Evolutionary conservation across 2,888 invertebrate genomes (phyloP).

Genomic region (Therioaphis trifolii): DNA sequence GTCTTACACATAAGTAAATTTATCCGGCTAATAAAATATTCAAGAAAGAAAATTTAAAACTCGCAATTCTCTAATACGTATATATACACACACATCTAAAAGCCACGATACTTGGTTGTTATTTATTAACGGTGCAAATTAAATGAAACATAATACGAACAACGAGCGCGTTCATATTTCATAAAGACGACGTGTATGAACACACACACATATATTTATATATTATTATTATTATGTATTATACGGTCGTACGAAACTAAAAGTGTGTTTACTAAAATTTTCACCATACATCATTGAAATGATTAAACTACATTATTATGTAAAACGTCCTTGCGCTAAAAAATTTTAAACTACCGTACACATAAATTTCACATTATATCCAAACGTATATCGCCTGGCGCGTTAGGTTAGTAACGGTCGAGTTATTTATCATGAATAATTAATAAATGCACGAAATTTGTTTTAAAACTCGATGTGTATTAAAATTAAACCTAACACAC

Average conservation of each 20-base stretch:
- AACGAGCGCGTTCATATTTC: background rate
- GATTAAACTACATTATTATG: background rate
- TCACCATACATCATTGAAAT: conserved; percentile 1
- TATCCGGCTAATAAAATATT: too few species aligned
- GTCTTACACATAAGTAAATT: background rate
- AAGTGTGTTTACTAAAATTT: background rate
- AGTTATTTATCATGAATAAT: background rate
- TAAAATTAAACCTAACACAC: too few species aligned
- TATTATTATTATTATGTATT: too few species aligned
- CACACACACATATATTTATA: too few species aligned
- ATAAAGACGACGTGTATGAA: too few species aligned
- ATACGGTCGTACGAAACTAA: background rate
- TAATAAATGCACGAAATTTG: background rate
- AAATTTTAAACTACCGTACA: background rate
- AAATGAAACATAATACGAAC: background rate
- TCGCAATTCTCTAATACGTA: background rate
- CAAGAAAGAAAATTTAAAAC: background rate
- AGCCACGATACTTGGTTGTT: background rate
- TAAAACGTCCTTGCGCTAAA: background rate
- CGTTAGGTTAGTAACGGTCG: background rate
- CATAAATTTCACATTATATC: background rate
- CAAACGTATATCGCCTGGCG: background rate
- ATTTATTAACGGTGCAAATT: background rate
- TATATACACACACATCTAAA: too few species aligned
- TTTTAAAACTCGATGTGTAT: background rate